Base-by-base conservation (phyloP, 1,140 invertebrate genomes). In the Parapsyche elsis region DNA sequence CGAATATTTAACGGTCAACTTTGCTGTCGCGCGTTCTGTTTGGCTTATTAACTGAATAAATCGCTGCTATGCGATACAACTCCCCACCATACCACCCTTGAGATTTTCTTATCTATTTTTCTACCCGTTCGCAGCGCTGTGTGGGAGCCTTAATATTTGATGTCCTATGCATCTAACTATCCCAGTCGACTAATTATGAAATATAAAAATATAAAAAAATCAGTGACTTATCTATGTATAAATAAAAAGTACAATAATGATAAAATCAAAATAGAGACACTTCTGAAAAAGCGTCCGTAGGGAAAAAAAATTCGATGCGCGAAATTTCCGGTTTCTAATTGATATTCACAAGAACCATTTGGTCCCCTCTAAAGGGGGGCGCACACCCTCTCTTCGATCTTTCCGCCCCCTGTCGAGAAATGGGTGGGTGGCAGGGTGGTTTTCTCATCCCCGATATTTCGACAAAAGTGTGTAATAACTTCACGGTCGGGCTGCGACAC, bases 281-380 rank as follows among this genome's bases (percentile, higher is more conserved):
- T 53, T 53, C 10, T 12, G 49, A 53, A 53, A 53, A 53, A 14
- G 10, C 16, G 10, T 53, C 16, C 49, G 10, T 26, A 76, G 38
- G 38, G 73, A 16, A 61, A 14, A 76, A 46, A 14, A 76, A 46
- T 16, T 59, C 71, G n/a, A 45, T 61, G 73, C 73, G 64, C 78
- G 30, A 80, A 79, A 82, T 80, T 80, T 82, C 78, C 76, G 46
- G 74, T 74, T 80, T 80, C 81, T 82, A 82, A 82, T 82, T 82
- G 81, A 82, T 82, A 82, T 82, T 82, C 81, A 80, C 78, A 77
- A 80, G 81, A 82, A 80, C 78, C 78, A 82, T 82, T 82, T 82
- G 78, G 44, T 70, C 9, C 21, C n/a, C 19, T 67, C 16, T 64
- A 38, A 49, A 21, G n/a, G 73, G 38, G 26, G 10, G 10, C 49